Percentiles rank a stretch among this genome's conserved stretches.
Conservation (phyloP, 2,888 invertebrate species). For the Protophormia terraenovae region DNA sequence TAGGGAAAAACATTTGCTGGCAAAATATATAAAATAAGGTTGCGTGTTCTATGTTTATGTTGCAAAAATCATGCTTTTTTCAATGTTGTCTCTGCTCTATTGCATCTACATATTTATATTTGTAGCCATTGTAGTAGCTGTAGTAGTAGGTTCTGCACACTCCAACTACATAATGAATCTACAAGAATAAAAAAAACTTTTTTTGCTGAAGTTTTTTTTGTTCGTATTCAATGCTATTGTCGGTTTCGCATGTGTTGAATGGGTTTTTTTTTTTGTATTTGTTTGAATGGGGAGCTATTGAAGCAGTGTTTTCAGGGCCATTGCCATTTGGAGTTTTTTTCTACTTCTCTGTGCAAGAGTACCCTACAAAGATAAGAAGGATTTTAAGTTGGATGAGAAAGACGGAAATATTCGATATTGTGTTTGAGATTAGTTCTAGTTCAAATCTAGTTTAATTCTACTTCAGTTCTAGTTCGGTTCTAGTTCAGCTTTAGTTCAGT, state of each 20-base stretch:
- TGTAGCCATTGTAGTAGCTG: no score
- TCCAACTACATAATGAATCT: not conserved
- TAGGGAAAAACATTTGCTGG: conserved; percentile 54
- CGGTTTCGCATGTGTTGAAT: conserved; percentile 48
- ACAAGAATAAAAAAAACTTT: conserved; percentile 12
- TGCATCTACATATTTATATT: conserved; percentile 44
- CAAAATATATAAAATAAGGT: not conserved
- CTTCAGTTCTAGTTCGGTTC: no score
- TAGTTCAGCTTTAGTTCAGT: no score
- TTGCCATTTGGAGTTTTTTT: conserved; percentile 66
- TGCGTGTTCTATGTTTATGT: not conserved
- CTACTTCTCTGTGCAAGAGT: not conserved
- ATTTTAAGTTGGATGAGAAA: not conserved
- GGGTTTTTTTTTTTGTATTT: not conserved
- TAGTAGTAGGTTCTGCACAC: conserved; percentile 39
- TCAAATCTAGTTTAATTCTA: no score
- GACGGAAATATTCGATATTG: no score
- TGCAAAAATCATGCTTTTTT: conserved; percentile 47
- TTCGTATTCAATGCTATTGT: conserved; percentile 19
- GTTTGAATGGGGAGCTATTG: conserved; percentile 49
- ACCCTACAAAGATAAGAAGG: conserved; percentile 4
- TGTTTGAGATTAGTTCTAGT: no score
- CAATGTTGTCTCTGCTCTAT: conserved; percentile 56
- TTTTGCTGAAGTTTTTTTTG: conserved; percentile 30
- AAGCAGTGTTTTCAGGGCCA: conserved; percentile 70